Conservation (phyloP, 2,797 vertebrate species). For the Cyprinodon diabolis region DNA sequence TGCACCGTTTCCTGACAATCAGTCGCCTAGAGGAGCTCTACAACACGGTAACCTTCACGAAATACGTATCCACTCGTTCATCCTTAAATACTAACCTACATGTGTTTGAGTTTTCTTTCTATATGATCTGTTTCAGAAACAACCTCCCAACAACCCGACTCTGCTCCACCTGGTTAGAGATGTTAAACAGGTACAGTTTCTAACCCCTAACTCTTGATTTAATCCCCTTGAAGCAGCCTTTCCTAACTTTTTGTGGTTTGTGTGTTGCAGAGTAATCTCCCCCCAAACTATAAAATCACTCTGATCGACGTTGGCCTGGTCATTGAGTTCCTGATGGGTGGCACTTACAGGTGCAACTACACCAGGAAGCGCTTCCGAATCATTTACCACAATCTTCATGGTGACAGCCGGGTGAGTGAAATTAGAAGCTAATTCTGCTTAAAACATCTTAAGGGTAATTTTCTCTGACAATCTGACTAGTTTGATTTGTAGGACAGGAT, state of each 20-base stretch:
- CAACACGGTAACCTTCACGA: conserved; percentile 86
- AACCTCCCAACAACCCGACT: conserved; percentile 93
- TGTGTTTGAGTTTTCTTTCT: neutral
- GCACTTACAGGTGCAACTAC: conserved; percentile 97
- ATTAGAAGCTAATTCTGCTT: neutral
- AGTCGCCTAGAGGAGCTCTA: conserved; percentile 96
- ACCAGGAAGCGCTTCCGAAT: conserved; percentile 96
- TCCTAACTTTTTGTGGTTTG: conserved; percentile 6
- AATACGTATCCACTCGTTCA: neutral
- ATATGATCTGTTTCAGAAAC: conserved; percentile 84
- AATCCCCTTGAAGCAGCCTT: neutral
- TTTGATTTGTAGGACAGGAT: neutral
- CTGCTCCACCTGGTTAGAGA: conserved; percentile 95
- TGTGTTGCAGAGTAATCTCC: conserved; percentile 90
- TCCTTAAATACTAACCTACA: neutral
- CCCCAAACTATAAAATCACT: conserved; percentile 97
- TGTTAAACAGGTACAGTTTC: conserved; percentile 90
- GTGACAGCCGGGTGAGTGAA: conserved; percentile 88
- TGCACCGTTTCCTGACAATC: conserved; percentile 99
- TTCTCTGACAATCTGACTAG: neutral
- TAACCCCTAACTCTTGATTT: neutral
- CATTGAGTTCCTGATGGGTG: conserved; percentile 97
- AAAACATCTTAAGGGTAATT: too few relatives aligned
- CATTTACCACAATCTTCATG: conserved; percentile 98
- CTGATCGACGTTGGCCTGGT: conserved; percentile 96